phyloP scores from a whole-genome alignment of 2,113 vertebrate species.

The Himantopus leucocephalus region DNA sequence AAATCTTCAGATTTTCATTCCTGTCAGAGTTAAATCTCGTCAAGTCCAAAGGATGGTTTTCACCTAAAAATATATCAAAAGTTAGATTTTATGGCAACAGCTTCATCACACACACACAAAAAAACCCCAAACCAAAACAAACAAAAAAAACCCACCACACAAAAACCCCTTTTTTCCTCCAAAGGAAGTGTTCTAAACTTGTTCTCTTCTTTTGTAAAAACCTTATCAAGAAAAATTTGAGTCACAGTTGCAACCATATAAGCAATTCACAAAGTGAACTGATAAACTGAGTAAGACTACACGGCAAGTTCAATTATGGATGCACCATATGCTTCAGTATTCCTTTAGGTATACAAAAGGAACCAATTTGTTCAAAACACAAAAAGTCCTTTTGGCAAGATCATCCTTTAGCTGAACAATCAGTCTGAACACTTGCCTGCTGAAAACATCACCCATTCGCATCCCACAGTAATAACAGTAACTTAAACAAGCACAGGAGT shows the following conservation, averaged over 20 bases:
- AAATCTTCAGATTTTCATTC: slow-evolving; percentile 32
- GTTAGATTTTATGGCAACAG: neutral
- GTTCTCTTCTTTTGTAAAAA: neutral
- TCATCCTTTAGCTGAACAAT: neutral
- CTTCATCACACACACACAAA: neutral
- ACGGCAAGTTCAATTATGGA: slow-evolving; percentile 13
- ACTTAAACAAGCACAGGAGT: neutral
- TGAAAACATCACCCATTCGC: neutral
- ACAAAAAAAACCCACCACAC: no score
- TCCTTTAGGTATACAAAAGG: neutral
- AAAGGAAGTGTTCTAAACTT: neutral
- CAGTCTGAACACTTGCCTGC: neutral
- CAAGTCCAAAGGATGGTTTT: neutral
- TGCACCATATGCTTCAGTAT: slow-evolving; percentile 11
- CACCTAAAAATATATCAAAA: slow-evolving; percentile 20
- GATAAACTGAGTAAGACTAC: slow-evolving; percentile 8
- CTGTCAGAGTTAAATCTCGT: neutral
- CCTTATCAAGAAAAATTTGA: neutral
- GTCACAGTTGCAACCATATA: neutral
- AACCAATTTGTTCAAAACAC: slow-evolving; percentile 13
- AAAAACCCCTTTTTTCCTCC: neutral
- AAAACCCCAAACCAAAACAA: neutral
- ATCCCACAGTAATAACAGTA: neutral
- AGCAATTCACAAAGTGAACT: slow-evolving; percentile 33
- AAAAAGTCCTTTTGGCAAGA: neutral